Conservation (phyloP, 1,140 invertebrate species). For the Paraescarpia echinospica region DNA sequence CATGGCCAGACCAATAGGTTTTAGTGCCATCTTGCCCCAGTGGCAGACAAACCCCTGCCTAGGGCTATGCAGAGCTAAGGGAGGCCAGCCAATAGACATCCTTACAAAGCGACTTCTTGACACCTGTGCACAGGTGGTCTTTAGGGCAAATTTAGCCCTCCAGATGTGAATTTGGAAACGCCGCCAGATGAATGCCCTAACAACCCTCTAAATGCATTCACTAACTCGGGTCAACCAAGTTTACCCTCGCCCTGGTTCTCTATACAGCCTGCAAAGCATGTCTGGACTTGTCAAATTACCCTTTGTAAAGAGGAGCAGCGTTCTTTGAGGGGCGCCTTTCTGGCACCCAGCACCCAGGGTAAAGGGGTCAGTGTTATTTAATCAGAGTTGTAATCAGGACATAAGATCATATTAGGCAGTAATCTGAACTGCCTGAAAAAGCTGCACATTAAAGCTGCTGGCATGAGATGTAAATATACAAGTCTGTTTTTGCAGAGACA, state of each 20-base stretch:
- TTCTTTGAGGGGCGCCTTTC: neutral
- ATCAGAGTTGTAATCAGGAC: neutral
- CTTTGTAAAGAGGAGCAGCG: neutral
- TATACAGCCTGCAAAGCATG: neutral
- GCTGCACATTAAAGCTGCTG: neutral
- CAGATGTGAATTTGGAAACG: neutral
- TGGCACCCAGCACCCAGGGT: neutral
- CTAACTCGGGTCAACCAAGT: neutral
- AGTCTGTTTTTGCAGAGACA: neutral
- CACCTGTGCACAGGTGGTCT: neutral
- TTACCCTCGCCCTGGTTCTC: neutral
- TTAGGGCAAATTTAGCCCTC: neutral
- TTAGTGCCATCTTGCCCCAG: neutral
- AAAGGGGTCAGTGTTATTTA: neutral
- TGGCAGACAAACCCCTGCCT: neutral
- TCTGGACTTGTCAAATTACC: neutral
- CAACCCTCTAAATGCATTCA: neutral
- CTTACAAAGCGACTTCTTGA: neutral
- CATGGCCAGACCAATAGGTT: neutral
- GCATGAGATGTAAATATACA: neutral
- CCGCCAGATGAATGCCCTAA: neutral
- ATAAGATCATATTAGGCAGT: neutral
- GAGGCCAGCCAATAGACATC: neutral
- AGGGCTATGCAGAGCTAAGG: neutral
- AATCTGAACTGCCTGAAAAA: neutral